A percentile compares a stretch with the other conserved stretches of the same genome.
Evolutionary conservation across 2,113 vertebrate species (phyloP).

Genomic region (Pygoscelis adeliae): DNA sequence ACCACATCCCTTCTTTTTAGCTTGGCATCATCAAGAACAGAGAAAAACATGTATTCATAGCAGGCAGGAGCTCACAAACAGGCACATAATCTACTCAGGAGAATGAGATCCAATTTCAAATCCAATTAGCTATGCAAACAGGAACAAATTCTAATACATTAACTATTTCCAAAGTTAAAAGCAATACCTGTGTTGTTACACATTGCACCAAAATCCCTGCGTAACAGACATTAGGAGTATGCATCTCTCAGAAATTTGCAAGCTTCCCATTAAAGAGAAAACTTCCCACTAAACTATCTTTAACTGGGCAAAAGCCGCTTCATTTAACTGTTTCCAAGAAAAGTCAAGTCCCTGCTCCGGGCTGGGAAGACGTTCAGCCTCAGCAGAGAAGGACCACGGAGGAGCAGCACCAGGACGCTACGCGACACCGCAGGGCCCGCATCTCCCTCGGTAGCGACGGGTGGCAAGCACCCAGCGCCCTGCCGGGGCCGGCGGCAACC

Average conservation of each 20-base stretch:
- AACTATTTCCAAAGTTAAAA: neutral
- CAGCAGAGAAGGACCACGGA: neutral
- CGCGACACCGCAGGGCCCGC: neutral
- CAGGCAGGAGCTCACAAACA: neutral
- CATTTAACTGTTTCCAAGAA: neutral
- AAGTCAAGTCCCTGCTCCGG: neutral
- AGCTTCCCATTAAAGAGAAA: neutral
- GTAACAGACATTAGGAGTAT: accelerated
- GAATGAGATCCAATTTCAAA: neutral
- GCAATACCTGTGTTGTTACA: accelerated
- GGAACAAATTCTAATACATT: neutral
- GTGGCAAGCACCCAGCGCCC: neutral
- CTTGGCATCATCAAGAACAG: neutral
- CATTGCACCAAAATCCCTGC: accelerated
- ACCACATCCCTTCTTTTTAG: neutral
- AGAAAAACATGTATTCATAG: accelerated
- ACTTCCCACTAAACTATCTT: neutral
- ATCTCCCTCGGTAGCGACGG: no score
- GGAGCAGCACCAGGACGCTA: neutral
- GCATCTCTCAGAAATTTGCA: no score
- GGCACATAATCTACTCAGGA: accelerated
- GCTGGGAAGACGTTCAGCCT: accelerated
- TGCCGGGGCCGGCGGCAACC: neutral
- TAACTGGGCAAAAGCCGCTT: neutral
- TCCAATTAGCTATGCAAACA: neutral